phyloP scores from a whole-genome alignment of 2,113 vertebrate species.

The Mastomys natalensis region DNA sequence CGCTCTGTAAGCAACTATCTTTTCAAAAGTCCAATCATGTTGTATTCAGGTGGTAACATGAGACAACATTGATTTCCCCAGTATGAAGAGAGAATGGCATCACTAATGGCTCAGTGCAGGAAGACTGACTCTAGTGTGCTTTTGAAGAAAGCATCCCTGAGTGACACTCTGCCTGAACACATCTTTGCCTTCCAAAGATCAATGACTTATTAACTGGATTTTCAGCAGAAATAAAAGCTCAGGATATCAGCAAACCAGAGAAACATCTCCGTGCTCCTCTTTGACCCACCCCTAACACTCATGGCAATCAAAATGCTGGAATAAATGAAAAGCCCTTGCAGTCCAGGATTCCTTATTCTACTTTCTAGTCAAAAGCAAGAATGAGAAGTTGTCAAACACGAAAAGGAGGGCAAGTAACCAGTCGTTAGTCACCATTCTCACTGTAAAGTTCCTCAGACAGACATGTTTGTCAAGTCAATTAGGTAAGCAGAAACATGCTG shows the following conservation, averaged over 20 bases:
- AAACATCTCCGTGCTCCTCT: background rate
- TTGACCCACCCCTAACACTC: background rate
- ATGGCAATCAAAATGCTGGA: background rate
- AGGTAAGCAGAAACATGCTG: background rate
- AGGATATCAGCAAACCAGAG: background rate
- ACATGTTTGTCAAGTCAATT: background rate
- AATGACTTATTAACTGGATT: background rate
- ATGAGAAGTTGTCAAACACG: background rate
- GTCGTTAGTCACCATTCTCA: background rate
- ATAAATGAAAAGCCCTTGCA: background rate
- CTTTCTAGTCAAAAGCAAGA: conserved; percentile 31
- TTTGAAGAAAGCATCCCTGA: conserved; percentile 20
- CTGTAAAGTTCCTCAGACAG: background rate
- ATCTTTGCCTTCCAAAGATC: background rate
- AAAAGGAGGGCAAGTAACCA: background rate
- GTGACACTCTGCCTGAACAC: background rate
- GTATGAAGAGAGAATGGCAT: conserved; percentile 40
- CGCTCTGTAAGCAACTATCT: conserved; percentile 59
- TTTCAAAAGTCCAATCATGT: conserved; percentile 62
- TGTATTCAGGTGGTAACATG: conserved; percentile 51
- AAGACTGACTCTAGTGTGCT: background rate
- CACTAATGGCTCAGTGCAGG: conserved; percentile 25
- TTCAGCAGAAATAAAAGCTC: background rate
- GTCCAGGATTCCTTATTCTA: background rate
- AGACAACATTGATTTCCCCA: conserved; percentile 49